phyloP scores from a whole-genome alignment of 2,888 invertebrate genomes.

The Lepidonotus clava region DNA sequence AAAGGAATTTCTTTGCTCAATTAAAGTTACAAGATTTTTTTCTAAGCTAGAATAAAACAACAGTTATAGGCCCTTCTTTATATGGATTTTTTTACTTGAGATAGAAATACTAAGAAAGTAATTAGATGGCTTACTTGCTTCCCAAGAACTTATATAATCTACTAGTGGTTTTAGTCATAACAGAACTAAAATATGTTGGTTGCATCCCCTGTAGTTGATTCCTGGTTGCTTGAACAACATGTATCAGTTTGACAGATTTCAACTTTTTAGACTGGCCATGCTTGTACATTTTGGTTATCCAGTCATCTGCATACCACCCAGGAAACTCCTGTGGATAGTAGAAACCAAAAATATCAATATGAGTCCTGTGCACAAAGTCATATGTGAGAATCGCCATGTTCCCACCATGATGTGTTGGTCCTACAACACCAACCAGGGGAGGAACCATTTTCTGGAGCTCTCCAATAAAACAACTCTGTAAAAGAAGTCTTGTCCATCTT shows the following conservation, averaged over 20 bases:
- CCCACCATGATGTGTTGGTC: conserved; percentile 38
- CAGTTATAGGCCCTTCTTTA: too few species aligned
- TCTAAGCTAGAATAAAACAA: too few species aligned
- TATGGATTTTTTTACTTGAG: too few species aligned
- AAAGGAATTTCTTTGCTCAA: too few species aligned
- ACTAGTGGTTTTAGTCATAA: too few species aligned
- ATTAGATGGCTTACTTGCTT: too few species aligned
- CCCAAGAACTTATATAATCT: too few species aligned
- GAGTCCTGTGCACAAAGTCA: conserved; percentile 56
- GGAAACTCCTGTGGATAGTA: conserved; percentile 53
- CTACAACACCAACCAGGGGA: conserved; percentile 50
- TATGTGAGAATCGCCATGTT: conserved; percentile 53
- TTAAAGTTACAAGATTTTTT: too few species aligned
- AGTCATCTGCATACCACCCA: conserved; percentile 53
- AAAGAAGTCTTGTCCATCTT: conserved; percentile 62
- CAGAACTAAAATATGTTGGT: too few species aligned
- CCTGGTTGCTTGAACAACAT: too few species aligned
- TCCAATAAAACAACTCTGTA: conserved; percentile 62
- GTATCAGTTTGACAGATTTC: background rate
- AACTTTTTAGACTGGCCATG: background rate
- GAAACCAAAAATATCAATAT: conserved; percentile 53
- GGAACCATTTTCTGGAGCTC: conserved; percentile 26
- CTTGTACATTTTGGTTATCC: conserved; percentile 39
- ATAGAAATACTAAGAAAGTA: too few species aligned
- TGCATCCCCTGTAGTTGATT: too few species aligned